Base-by-base conservation (phyloP, 2,888 invertebrate genomes). In the Spisula solida region DNA sequence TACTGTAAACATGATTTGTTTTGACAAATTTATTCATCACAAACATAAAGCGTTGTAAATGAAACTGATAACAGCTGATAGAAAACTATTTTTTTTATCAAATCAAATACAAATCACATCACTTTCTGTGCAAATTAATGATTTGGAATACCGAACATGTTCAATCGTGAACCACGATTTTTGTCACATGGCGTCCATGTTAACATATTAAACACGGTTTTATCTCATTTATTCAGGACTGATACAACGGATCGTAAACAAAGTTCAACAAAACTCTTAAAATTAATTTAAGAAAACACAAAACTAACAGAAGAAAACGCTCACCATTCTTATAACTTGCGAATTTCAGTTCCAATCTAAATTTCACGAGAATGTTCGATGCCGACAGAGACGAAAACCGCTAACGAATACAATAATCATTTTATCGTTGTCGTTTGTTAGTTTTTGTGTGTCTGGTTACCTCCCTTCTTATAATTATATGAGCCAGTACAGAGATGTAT, bases 171-270 rank as follows among this genome's bases (percentile, higher is more conserved):
- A 48, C 20, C 34, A 47, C 41, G 34, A 48, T n/a, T 47, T 31
- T 82, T 82, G 82, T 84, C 84, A 84, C 84, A 84, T 84, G 84
- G 84, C 84, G 78, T 84, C 84, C 84, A 84, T 84, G 75, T 47
- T 75, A 41, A 66, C 60, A 34, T 20, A 51, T 29, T 29, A 66
- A 47, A n/a, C 14, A 18, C 18, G 31, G 14, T 25, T 8, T 47
- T 80, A 29, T 25, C 34, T 48, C 8, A 20, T 80, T 80, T 47
- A n/a, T 41, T n/a, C 25, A 48, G 14, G 18, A 31, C 34, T n/a
- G 34, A 80, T 80, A 80, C 25, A 41, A 48, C 25, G 1, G 20
- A 25, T 12, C 0, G 1, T 14, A 12, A 20, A 8, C 18, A n/a
- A 18, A n/a, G 20, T 80, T 10, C 25, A 20, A 12, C 25, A 16